Conservation (phyloP, 2,888 invertebrate species). For the Eupithecia centaureata region DNA sequence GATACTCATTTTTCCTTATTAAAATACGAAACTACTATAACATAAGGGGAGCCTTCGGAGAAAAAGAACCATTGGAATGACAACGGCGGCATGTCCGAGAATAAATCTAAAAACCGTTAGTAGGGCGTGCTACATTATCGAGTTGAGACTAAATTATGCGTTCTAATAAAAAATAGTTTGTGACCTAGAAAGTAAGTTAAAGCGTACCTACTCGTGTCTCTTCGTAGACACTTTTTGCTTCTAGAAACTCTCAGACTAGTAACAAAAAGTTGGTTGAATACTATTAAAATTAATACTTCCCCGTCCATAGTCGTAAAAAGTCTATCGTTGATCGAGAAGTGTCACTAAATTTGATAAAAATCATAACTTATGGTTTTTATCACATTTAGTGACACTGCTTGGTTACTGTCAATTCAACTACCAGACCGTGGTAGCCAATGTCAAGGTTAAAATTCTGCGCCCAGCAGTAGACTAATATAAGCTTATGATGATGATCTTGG, state of each 20-base stretch:
- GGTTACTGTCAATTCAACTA: conserved; percentile 24
- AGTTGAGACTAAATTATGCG: not conserved
- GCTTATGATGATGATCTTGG: not conserved
- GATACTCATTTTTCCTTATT: conserved; percentile 39
- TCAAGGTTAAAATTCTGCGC: not conserved
- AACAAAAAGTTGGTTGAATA: conserved; percentile 40
- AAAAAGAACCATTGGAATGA: conserved; percentile 5
- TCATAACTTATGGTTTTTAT: no score
- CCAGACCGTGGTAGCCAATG: not conserved
- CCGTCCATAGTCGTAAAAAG: conserved; percentile 48
- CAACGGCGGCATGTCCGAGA: not conserved
- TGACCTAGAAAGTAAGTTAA: conserved; percentile 22
- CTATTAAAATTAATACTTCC: conserved; percentile 50
- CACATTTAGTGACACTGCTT: no score
- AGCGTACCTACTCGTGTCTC: conserved; percentile 15
- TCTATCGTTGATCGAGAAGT: conserved; percentile 40
- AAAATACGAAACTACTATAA: conserved; percentile 6
- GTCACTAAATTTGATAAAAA: conserved; percentile 26
- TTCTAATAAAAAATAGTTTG: conserved; percentile 10
- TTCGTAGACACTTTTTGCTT: conserved; percentile 23
- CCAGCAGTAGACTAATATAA: not conserved
- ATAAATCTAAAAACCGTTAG: not conserved
- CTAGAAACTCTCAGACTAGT: conserved; percentile 39
- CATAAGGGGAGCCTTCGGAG: not conserved
- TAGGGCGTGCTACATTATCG: not conserved